These are phyloP conservation scores for Myotis vivesi DNA, from an alignment of 2,797 vertebrate species.

Conservation along the genomic window DNA sequence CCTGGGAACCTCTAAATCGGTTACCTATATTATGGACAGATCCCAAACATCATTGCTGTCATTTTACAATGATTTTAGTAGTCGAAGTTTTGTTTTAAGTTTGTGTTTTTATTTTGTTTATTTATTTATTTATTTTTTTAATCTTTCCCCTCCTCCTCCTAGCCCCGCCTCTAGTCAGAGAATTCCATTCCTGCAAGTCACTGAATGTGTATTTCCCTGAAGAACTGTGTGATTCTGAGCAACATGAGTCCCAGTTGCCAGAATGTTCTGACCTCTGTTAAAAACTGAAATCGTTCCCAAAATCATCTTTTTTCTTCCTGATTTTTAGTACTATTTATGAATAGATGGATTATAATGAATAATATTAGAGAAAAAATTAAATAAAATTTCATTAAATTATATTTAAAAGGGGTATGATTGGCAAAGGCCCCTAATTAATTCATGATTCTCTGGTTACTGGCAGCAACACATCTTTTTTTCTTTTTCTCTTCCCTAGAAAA, in stretches of 20 bases:
- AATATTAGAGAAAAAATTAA: slow-evolving; percentile 31
- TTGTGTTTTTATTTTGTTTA: not conserved
- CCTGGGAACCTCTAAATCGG: slow-evolving; percentile 41
- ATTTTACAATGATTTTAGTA: slow-evolving; percentile 49
- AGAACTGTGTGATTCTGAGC: slow-evolving; percentile 48
- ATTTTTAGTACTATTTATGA: not conserved
- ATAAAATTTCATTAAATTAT: slow-evolving; percentile 39
- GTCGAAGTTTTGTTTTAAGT: slow-evolving; percentile 4
- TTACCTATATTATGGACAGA: slow-evolving; percentile 33
- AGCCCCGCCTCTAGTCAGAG: slow-evolving; percentile 25
- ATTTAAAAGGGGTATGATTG: slow-evolving; percentile 10
- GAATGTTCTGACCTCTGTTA: slow-evolving; percentile 61
- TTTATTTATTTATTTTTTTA: not conserved
- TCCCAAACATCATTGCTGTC: slow-evolving; percentile 11
- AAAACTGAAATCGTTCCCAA: slow-evolving; percentile 33
- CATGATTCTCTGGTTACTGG: slow-evolving; percentile 25
- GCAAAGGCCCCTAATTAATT: slow-evolving; percentile 39
- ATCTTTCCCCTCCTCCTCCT: not conserved
- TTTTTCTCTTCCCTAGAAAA: not conserved
- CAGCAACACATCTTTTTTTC: not conserved
- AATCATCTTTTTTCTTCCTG: slow-evolving; percentile 29
- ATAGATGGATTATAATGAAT: slow-evolving; percentile 19
- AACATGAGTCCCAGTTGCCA: slow-evolving; percentile 53
- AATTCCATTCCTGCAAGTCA: slow-evolving; percentile 65
- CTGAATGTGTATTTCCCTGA: slow-evolving; percentile 58